These are phyloP conservation scores for Thaumatotibia leucotreta DNA, from an alignment of 1,140 invertebrate genomes.

Conservation along the genomic window DNA sequence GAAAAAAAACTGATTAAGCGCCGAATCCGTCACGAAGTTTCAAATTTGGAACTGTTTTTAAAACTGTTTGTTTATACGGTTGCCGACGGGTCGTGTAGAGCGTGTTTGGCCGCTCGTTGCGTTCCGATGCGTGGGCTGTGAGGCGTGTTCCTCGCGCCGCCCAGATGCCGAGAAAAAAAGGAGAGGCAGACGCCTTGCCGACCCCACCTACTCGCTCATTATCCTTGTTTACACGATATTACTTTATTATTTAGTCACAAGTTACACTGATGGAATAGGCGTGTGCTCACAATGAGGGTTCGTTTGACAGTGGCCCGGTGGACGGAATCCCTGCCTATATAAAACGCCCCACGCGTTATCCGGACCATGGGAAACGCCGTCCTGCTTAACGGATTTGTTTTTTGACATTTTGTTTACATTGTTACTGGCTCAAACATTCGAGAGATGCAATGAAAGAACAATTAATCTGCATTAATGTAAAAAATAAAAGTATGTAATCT, in stretches of 20 bases:
- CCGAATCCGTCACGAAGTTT: not conserved
- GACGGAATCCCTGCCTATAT: slow-evolving; percentile 58
- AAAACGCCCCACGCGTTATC: slow-evolving; percentile 64
- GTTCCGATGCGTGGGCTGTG: slow-evolving; percentile 52
- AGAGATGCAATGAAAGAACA: not conserved
- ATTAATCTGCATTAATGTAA: not conserved
- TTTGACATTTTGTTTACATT: slow-evolving; percentile 12
- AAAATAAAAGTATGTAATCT: too few species aligned
- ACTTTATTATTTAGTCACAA: slow-evolving; percentile 59
- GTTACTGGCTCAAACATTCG: not conserved
- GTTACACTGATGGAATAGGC: slow-evolving; percentile 35
- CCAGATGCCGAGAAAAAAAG: slow-evolving; percentile 62
- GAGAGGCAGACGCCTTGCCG: slow-evolving; percentile 55
- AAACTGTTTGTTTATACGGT: slow-evolving; percentile 48
- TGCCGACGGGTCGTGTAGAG: slow-evolving; percentile 49
- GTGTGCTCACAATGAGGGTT: slow-evolving; percentile 60
- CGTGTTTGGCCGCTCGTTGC: slow-evolving; percentile 42
- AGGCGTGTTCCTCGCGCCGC: slow-evolving; percentile 65
- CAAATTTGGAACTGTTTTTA: slow-evolving; percentile 6
- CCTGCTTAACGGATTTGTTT: slow-evolving; percentile 37
- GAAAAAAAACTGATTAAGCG: not conserved
- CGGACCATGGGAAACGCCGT: slow-evolving; percentile 47
- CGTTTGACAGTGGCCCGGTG: slow-evolving; percentile 63
- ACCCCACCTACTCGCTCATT: slow-evolving; percentile 70
- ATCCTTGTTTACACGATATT: slow-evolving; percentile 67